These are phyloP conservation scores for Panzeria rudis DNA, from an alignment of 2,888 invertebrate species.

Conservation along the genomic window DNA sequence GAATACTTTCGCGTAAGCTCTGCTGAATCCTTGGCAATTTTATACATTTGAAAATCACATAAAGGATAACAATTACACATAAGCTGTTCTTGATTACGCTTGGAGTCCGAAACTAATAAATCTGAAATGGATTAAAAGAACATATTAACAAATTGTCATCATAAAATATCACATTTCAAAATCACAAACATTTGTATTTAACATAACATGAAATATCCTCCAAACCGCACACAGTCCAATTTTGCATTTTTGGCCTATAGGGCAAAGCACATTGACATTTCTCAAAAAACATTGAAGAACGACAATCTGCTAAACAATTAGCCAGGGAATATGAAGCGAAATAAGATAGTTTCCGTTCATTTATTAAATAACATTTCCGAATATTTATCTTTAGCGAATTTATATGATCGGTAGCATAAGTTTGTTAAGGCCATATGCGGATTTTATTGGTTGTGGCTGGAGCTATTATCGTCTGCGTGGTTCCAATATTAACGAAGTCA, in stretches of 20 bases:
- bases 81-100: slow-evolving; percentile 51
- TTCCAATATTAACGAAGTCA: slow-evolving; percentile 85
- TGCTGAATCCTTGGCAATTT: slow-evolving; percentile 85
- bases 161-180: not conserved
- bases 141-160: not conserved
- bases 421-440: slow-evolving; percentile 86
- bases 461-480: slow-evolving; percentile 85
- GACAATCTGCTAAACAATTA: slow-evolving; percentile 87
- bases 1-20: slow-evolving; percentile 83
- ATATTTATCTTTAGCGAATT: slow-evolving; percentile 80
- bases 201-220: slow-evolving; percentile 75
- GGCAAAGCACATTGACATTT: slow-evolving; percentile 87
- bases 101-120: not conserved
- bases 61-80: slow-evolving; percentile 84
- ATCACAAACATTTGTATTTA: slow-evolving; percentile 74
- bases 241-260: slow-evolving; percentile 82
- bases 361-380: slow-evolving; percentile 86
- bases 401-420: slow-evolving; percentile 85
- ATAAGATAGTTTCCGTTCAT: slow-evolving; percentile 83
- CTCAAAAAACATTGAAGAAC: slow-evolving; percentile 83
- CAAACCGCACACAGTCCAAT: slow-evolving; percentile 76
- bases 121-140: slow-evolving; percentile 19
- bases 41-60: slow-evolving; percentile 86
- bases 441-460: slow-evolving; percentile 85
- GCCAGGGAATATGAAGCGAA: slow-evolving; percentile 85